Conservation (phyloP, 2,888 invertebrate genomes). For the Scaeva pyrastri region DNA sequence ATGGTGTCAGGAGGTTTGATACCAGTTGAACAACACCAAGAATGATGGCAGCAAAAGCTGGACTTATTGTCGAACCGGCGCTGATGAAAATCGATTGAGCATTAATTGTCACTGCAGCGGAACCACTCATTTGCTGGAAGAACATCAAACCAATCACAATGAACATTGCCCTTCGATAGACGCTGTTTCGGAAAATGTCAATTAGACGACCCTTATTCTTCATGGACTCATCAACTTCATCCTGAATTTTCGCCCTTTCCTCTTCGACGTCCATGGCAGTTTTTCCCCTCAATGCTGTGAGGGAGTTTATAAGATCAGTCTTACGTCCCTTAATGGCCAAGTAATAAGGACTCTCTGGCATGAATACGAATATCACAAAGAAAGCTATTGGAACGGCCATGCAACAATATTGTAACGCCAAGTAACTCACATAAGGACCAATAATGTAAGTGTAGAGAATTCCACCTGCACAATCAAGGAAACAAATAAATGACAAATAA, state of each 20-base stretch:
- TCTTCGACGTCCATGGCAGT: conserved; percentile 86
- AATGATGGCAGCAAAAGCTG: conserved; percentile 89
- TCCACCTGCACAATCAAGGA: no score
- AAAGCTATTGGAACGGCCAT: conserved; percentile 87
- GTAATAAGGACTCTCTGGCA: conserved; percentile 93
- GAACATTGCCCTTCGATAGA: conserved; percentile 91
- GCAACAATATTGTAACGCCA: conserved; percentile 87
- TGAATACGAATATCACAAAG: conserved; percentile 87
- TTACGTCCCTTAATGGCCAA: conserved; percentile 86
- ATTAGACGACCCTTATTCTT: conserved; percentile 82
- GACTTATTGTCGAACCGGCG: conserved; percentile 87
- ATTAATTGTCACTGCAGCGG: conserved; percentile 92
- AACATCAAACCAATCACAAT: conserved; percentile 89
- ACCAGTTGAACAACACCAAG: conserved; percentile 89
- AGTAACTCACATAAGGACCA: conserved; percentile 90
- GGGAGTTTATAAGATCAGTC: conserved; percentile 86
- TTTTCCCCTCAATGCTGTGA: conserved; percentile 88
- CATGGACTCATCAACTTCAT: conserved; percentile 84
- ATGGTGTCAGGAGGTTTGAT: conserved; percentile 89
- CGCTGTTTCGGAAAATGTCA: conserved; percentile 87
- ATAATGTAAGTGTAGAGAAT: conserved; percentile 88
- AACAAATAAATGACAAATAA: background rate
- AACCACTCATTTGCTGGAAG: conserved; percentile 93
- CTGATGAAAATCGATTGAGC: conserved; percentile 89
- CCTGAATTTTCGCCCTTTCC: conserved; percentile 87